Conservation (phyloP, 2,113 vertebrate genomes). For the Nycticebus coucang region DNA sequence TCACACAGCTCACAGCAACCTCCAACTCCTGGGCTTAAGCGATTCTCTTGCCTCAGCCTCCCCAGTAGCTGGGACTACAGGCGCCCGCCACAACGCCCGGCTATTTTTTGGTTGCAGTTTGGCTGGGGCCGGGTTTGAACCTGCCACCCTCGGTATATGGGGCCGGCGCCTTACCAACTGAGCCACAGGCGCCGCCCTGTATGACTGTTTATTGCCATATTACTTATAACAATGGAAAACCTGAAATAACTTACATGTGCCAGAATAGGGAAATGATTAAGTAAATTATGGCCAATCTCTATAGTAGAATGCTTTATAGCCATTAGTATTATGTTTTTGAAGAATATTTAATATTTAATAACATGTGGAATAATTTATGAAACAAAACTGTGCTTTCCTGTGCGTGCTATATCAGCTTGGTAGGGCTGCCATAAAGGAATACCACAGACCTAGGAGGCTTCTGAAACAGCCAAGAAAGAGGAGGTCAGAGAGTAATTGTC, state of each 20-base stretch:
- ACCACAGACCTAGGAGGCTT: background rate
- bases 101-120: too few relatives aligned
- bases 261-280: background rate
- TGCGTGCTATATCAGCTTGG: background rate
- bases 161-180: too few relatives aligned
- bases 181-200: too few relatives aligned
- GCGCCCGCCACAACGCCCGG: too few relatives aligned
- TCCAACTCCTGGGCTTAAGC: too few relatives aligned
- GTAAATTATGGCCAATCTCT: background rate
- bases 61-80: too few relatives aligned
- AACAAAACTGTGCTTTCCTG: background rate
- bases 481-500: background rate
- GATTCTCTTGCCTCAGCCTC: too few relatives aligned
- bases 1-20: too few relatives aligned
- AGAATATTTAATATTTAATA: slow-evolving; percentile 31
- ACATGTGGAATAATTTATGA: slow-evolving; percentile 23
- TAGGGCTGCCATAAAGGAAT: background rate
- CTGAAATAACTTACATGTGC: background rate
- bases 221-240: slow-evolving; percentile 7
- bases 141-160: too few relatives aligned
- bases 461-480: background rate
- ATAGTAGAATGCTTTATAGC: background rate
- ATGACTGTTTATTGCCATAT: background rate
- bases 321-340: background rate
- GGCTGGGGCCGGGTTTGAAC: too few relatives aligned